phyloP scores from a whole-genome alignment of 2,888 invertebrate species.

The Stenolophus ochropezus region DNA sequence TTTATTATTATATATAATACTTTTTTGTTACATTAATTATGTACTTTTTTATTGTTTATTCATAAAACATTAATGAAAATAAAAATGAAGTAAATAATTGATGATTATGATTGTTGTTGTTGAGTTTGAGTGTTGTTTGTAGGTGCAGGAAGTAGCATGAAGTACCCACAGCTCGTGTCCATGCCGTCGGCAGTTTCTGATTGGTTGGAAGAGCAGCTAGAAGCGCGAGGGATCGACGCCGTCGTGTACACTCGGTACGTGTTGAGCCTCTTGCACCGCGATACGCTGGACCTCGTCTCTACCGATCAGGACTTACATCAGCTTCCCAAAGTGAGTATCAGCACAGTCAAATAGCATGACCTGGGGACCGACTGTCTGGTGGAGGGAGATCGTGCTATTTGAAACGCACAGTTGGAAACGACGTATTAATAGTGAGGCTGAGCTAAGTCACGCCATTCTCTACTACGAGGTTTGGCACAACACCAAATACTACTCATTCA shows the following conservation, averaged over 20 bases:
- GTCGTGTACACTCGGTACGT: conserved; percentile 81
- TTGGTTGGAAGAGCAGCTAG: conserved; percentile 85
- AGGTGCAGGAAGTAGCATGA: conserved; percentile 70
- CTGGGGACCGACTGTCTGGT: conserved; percentile 49
- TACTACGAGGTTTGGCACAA: too few relatives aligned
- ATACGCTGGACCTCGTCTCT: conserved; percentile 73
- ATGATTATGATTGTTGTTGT: neutral
- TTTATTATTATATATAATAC: too few relatives aligned
- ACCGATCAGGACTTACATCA: conserved; percentile 70
- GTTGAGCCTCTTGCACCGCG: conserved; percentile 79
- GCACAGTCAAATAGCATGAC: conserved; percentile 67
- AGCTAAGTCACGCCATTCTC: too few relatives aligned
- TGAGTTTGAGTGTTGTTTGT: too few relatives aligned
- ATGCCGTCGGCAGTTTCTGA: conserved; percentile 81
- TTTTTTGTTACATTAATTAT: too few relatives aligned
- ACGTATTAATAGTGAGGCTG: too few relatives aligned
- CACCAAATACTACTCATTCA: too few relatives aligned
- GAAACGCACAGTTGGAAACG: conserved; percentile 65
- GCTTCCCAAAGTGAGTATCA: conserved; percentile 61
- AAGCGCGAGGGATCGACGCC: conserved; percentile 84
- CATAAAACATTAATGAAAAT: too few relatives aligned
- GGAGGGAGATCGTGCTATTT: conserved; percentile 66
- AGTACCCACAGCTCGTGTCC: conserved; percentile 78
- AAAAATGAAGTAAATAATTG: too few relatives aligned
- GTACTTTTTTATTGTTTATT: too few relatives aligned